Conservation (phyloP, 2,113 vertebrate species). For the Bos indicus region DNA sequence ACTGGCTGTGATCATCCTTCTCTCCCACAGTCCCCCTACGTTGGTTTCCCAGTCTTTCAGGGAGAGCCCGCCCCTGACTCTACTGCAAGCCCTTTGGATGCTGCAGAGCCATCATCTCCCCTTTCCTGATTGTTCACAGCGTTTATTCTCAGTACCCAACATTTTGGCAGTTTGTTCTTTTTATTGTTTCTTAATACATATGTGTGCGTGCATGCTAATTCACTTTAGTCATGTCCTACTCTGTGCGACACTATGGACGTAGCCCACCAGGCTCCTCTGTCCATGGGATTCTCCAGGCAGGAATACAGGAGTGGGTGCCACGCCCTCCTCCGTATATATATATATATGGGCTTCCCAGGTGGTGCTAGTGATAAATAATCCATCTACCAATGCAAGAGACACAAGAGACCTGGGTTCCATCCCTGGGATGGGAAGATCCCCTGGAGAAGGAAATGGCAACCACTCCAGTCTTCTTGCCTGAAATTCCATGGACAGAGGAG, state of each 20-base stretch:
- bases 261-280: not conserved
- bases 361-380: not conserved
- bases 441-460: not conserved
- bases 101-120: not conserved
- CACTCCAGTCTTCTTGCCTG: not conserved
- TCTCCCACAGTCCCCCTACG: not conserved
- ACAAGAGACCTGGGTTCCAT: not conserved
- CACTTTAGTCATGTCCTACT: not conserved
- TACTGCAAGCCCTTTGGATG: not conserved
- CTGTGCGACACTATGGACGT: fast-evolving
- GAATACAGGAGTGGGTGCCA: not conserved
- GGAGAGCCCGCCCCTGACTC: not conserved
- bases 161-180: not conserved
- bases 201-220: not conserved
- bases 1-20: not conserved
- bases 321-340: not conserved
- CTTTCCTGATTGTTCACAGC: fast-evolving
- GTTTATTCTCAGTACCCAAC: not conserved
- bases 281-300: not conserved
- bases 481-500: not conserved
- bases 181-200: not conserved
- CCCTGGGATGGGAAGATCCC: not conserved
- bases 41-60: not conserved
- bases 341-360: not conserved
- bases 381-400: not conserved